Percentiles rank a stretch among this genome's conserved stretches.
phyloP scores from a whole-genome alignment of 2,888 invertebrate species.

The Zygaena filipendulae region DNA sequence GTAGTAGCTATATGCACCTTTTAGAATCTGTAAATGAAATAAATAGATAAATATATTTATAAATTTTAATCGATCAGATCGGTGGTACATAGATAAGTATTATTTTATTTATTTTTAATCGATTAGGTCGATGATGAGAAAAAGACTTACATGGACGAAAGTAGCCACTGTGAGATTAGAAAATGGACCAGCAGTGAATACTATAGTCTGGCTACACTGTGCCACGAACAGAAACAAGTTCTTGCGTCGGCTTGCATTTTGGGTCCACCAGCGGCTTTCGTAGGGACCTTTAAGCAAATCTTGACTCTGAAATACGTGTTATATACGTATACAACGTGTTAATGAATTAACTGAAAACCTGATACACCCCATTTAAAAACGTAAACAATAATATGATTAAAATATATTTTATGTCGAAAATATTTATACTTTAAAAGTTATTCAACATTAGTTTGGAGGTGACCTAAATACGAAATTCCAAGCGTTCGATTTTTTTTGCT shows the following conservation, averaged over 20 bases:
- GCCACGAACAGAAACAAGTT: constrained; percentile 27
- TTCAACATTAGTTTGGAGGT: no score
- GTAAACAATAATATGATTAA: no score
- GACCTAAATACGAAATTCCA: no score
- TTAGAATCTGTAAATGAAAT: constrained; percentile 34
- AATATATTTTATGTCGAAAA: no score
- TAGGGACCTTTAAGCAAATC: constrained; percentile 35
- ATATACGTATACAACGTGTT: no score
- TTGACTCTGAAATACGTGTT: constrained; percentile 37
- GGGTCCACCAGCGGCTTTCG: constrained; percentile 39
- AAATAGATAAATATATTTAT: not conserved
- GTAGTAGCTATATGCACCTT: constrained; percentile 45
- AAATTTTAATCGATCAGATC: no score
- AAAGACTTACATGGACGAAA: constrained; percentile 37
- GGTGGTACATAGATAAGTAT: not conserved
- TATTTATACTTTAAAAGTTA: no score
- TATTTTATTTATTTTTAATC: no score
- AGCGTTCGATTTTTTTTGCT: not conserved
- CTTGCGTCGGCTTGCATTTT: constrained; percentile 21
- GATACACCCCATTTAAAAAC: no score
- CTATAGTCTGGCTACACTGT: constrained; percentile 31
- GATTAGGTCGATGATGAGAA: no score
- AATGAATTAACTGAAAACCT: no score
- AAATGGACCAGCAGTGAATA: constrained; percentile 49
- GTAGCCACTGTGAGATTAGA: constrained; percentile 38